Conservation (phyloP, 2,888 invertebrate genomes). For the Diaphora mendica region DNA sequence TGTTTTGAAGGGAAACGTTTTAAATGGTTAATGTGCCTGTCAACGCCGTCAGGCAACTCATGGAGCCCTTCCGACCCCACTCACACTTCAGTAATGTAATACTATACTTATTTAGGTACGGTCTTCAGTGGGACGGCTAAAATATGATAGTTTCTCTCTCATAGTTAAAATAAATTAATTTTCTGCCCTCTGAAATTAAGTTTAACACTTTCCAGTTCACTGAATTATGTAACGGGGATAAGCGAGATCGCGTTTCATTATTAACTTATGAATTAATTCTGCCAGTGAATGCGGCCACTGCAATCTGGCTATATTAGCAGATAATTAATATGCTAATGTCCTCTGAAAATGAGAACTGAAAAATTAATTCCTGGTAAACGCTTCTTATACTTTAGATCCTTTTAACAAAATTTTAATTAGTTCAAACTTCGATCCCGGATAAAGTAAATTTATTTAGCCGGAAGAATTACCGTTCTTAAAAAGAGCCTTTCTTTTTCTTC, state of each 20-base stretch:
- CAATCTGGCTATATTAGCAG: background rate
- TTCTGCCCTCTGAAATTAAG: background rate
- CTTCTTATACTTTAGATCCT: background rate
- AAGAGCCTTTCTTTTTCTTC: background rate
- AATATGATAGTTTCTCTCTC: background rate
- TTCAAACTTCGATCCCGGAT: background rate
- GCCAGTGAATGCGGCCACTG: background rate
- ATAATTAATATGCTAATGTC: background rate
- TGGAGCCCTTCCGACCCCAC: background rate
- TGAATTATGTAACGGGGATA: background rate
- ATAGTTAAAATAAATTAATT: background rate
- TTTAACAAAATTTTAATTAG: background rate
- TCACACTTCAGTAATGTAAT: background rate
- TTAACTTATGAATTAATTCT: background rate
- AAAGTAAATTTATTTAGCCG: background rate
- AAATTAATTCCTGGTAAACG: background rate
- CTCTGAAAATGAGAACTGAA: background rate
- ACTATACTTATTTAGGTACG: background rate
- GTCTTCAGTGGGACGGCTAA: background rate
- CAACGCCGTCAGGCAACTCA: background rate
- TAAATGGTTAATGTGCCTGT: background rate
- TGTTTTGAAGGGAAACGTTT: background rate
- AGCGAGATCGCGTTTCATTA: background rate
- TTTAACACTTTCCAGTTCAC: background rate
- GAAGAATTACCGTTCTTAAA: background rate